Percentiles rank a stretch among this genome's conserved stretches.
These are phyloP conservation scores for Gulo gulo DNA, from an alignment of 2,113 vertebrate genomes.

Conservation along the genomic window DNA sequence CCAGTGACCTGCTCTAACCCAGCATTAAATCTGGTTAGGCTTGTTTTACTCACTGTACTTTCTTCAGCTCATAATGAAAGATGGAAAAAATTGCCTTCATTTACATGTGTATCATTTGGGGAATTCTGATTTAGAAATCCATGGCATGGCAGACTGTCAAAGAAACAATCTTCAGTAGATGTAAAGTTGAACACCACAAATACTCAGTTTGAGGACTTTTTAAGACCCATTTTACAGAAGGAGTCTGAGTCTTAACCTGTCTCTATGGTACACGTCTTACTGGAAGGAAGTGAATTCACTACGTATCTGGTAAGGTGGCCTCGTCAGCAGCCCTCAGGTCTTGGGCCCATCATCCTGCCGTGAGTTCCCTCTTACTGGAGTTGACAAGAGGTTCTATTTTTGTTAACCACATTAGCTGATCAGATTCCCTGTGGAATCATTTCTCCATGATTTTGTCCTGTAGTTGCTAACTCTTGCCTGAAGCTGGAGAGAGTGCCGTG, in stretches of 20 bases:
- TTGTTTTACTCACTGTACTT: background rate
- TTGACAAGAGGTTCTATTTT: constrained; percentile 1
- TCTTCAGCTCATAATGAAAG: background rate
- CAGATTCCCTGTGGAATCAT: background rate
- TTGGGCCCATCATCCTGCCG: background rate
- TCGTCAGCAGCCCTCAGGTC: background rate
- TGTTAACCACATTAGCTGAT: background rate
- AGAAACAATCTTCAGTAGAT: background rate
- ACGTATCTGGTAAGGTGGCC: background rate
- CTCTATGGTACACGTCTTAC: background rate
- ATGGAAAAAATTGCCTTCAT: background rate
- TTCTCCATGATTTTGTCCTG: background rate
- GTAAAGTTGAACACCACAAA: background rate
- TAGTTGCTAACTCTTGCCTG: background rate
- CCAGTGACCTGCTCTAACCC: background rate
- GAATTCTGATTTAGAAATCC: background rate
- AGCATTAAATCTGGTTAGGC: background rate
- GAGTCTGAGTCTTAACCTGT: background rate
- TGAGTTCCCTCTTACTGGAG: background rate
- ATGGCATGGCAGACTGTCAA: background rate
- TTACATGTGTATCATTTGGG: background rate
- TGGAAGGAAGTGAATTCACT: background rate
- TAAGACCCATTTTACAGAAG: background rate
- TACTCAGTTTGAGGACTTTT: background rate
- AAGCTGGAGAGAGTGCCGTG: background rate